Evolutionary conservation across 2,113 vertebrate genomes (phyloP).

Genomic region (Pseudonaja textilis): DNA sequence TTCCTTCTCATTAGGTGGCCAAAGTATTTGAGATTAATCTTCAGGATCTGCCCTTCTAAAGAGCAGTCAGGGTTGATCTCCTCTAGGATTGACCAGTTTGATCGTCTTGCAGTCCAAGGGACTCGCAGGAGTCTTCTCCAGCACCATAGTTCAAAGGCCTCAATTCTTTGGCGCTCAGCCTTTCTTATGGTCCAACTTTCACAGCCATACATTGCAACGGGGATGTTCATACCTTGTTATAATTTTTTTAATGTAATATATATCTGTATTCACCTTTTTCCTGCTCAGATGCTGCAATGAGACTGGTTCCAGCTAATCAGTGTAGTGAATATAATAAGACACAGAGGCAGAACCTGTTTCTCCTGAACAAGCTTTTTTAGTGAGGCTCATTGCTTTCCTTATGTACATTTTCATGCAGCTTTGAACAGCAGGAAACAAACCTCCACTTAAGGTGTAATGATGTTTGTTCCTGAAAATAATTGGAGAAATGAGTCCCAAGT

Average conservation of each 20-base stretch:
- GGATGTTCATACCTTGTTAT: not conserved
- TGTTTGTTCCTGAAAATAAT: not conserved
- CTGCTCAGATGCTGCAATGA: not conserved
- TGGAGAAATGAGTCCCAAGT: not conserved
- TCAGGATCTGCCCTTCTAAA: too few species aligned
- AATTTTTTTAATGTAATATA: not conserved
- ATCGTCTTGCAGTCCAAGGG: too few species aligned
- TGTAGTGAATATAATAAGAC: not conserved
- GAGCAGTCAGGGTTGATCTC: too few species aligned
- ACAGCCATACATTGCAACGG: too few species aligned
- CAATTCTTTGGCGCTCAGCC: too few species aligned
- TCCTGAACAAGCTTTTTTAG: not conserved
- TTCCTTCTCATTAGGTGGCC: too few species aligned
- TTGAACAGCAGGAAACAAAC: not conserved
- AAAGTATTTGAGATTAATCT: too few species aligned
- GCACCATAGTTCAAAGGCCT: too few species aligned
- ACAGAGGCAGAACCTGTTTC: not conserved
- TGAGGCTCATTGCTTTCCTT: not conserved
- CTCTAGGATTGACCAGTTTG: too few species aligned
- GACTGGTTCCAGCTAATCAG: not conserved
- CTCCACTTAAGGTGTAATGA: not conserved
- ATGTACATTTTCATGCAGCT: not conserved
- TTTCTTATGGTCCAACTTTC: too few species aligned
- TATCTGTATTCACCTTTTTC: not conserved
- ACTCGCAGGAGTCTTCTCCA: too few species aligned